Percentiles rank a stretch among this genome's conserved stretches.
Evolutionary conservation across 2,113 vertebrate genomes (phyloP).

Genomic region (Pteronura brasiliensis): DNA sequence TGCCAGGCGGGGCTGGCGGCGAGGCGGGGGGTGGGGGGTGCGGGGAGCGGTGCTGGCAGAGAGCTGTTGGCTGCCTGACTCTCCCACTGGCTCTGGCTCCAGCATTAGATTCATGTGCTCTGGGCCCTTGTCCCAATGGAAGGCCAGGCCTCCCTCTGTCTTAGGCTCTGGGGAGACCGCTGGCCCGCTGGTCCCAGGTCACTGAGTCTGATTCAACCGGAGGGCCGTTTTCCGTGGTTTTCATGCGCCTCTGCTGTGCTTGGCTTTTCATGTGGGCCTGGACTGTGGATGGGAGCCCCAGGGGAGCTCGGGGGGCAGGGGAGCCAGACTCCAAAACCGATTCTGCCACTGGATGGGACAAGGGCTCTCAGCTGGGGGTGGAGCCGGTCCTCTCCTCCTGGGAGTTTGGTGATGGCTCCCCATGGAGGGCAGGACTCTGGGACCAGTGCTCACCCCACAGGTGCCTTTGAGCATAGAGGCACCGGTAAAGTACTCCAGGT

Average conservation of each 20-base stretch:
- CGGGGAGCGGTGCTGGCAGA: not conserved
- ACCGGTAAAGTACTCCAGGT: not conserved
- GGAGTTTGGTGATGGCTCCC: not conserved
- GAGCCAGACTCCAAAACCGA: not conserved
- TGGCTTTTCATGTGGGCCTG: not conserved
- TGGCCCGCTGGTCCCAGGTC: not conserved
- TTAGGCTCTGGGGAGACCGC: accelerated
- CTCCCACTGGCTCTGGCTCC: not conserved
- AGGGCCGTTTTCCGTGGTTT: not conserved
- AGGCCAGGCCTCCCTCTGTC: not conserved
- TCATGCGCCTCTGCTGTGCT: accelerated
- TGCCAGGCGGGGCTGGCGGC: not conserved
- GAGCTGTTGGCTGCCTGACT: not conserved
- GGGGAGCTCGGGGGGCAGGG: not conserved
- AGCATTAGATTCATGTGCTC: accelerated
- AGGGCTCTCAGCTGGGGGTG: not conserved
- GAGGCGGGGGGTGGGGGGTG: too few relatives aligned
- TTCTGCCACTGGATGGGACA: not conserved
- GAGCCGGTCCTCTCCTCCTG: not conserved
- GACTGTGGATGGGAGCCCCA: not conserved
- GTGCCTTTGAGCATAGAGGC: accelerated
- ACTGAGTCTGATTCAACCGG: not conserved
- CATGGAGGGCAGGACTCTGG: not conserved
- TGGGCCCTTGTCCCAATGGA: not conserved
- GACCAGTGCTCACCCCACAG: too few relatives aligned